Evolutionary conservation across 2,113 vertebrate species (phyloP), one percentile per base, ranked within the genome.

Genomic region (Butorides virescens): DNA sequence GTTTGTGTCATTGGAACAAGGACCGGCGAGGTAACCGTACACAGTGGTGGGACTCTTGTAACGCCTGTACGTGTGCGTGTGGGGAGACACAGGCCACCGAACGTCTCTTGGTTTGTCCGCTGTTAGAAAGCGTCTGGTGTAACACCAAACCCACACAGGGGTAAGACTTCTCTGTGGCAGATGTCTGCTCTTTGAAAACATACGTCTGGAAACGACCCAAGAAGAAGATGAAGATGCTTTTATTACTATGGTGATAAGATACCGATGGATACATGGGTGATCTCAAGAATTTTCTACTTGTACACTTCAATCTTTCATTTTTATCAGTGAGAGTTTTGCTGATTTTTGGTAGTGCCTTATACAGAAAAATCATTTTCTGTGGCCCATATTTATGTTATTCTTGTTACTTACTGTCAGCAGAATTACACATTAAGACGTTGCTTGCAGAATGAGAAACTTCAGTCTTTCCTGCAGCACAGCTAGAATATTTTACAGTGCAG

Each of bases 31-130:
- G 5, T 5, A 44, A 50, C 21, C 25, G 15, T 8, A 53, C 1
- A 0, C 25, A 16, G 9, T 6, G 10, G 26, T 12, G 68, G 42
- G 74, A 78, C 46, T 53, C 46, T 1, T 11, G 37, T 29, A 18
- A 30, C 25, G 11, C 0, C 1, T 29, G 42, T 26, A 61, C 6
- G 1, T 17, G 21, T 36, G 50, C 26, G 19, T 1, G 2, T 15
- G 27, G 13, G 36, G 42, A 71, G 36, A 71, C 50, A 20, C 7
- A 2, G 42, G 25, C 29, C 1, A 0, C 2, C 27, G 15, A 13
- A 37, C 6, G 0, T 22, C 50, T 19, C 39, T 89, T 36, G 11
- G 27, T 29, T 80, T 80, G 55, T 20, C 55, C 3, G 3, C 68
- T 70, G 37, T n/a, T 59, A 13, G 46, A 61, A 61, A 66, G 52